Conservation (phyloP, 2,888 invertebrate species). For the Limenitis camilla region DNA sequence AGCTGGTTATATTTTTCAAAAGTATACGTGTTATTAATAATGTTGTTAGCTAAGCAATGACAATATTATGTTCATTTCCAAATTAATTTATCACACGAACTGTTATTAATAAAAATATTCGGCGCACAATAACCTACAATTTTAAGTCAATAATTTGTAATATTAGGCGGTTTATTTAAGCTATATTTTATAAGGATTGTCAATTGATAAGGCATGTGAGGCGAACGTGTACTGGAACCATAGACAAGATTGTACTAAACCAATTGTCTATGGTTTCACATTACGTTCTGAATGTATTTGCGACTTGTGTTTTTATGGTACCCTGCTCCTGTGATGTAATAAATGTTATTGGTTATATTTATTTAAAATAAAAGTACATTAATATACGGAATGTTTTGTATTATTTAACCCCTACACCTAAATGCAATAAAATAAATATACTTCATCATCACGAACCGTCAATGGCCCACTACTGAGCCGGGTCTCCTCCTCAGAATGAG, state of each 20-base stretch:
- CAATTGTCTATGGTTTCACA: slow-evolving; percentile 36
- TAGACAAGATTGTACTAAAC: slow-evolving; percentile 24
- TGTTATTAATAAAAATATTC: not conserved
- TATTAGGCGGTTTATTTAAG: slow-evolving; percentile 32
- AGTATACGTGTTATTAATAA: too few relatives aligned
- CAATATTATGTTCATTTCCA: too few relatives aligned
- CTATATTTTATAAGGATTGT: slow-evolving; percentile 57
- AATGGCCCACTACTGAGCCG: too few relatives aligned
- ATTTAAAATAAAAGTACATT: slow-evolving; percentile 73
- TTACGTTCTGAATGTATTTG: slow-evolving; percentile 45
- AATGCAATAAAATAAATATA: not conserved
- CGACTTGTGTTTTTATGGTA: slow-evolving; percentile 69
- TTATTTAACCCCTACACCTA: slow-evolving; percentile 3
- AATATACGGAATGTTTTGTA: slow-evolving; percentile 51
- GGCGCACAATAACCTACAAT: slow-evolving; percentile 15
- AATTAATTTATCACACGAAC: too few relatives aligned
- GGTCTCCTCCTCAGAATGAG: too few relatives aligned
- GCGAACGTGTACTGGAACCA: slow-evolving; percentile 30
- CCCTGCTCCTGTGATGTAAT: slow-evolving; percentile 75
- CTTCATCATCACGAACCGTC: not conserved
- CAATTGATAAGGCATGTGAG: slow-evolving; percentile 55
- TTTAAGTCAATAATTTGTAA: not conserved
- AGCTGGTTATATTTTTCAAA: too few relatives aligned
- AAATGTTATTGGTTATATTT: slow-evolving; percentile 76
- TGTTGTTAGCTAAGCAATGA: too few relatives aligned